Conservation (phyloP, 1,140 invertebrate species). For the Phocides pigmalion region DNA sequence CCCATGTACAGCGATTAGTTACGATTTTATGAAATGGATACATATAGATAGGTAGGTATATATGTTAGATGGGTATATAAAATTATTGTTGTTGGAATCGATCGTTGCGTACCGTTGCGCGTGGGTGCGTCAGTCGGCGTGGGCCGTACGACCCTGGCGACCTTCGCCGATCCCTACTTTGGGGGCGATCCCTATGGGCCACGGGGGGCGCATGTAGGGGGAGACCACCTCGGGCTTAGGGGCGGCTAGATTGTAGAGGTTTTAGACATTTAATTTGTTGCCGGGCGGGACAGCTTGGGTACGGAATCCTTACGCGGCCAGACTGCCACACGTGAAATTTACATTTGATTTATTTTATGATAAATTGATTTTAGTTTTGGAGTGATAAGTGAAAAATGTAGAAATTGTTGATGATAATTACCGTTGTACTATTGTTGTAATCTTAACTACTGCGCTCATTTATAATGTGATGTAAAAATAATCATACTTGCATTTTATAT, state of each 20-base stretch:
- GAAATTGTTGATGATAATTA: no score
- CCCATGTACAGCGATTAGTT: no score
- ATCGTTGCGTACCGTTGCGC: conserved; percentile 6
- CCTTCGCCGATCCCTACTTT: conserved; percentile 47
- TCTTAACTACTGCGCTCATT: no score
- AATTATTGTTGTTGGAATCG: conserved; percentile 6
- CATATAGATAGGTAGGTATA: no score
- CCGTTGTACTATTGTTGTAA: no score
- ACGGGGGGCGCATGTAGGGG: conserved; percentile 41
- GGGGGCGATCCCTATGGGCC: conserved; percentile 51
- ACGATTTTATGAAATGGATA: no score
- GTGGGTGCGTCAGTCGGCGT: conserved; percentile 15
- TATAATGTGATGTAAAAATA: no score
- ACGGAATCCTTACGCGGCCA: conserved; percentile 19
- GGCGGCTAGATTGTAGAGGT: conserved; percentile 52
- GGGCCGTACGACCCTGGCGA: conserved; percentile 35
- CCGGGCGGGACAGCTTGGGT: conserved; percentile 46
- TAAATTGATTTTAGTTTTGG: no score
- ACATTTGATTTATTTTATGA: conserved; percentile 28
- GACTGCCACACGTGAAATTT: conserved; percentile 18
- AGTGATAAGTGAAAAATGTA: no score
- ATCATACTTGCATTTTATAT: no score
- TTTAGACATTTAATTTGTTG: conserved; percentile 63
- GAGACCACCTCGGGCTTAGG: conserved; percentile 39
- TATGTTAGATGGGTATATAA: not conserved